A percentile compares a stretch with the other conserved stretches of the same genome.
phyloP scores from a whole-genome alignment of 2,888 invertebrate species.

The Caenorhabditis angaria region DNA sequence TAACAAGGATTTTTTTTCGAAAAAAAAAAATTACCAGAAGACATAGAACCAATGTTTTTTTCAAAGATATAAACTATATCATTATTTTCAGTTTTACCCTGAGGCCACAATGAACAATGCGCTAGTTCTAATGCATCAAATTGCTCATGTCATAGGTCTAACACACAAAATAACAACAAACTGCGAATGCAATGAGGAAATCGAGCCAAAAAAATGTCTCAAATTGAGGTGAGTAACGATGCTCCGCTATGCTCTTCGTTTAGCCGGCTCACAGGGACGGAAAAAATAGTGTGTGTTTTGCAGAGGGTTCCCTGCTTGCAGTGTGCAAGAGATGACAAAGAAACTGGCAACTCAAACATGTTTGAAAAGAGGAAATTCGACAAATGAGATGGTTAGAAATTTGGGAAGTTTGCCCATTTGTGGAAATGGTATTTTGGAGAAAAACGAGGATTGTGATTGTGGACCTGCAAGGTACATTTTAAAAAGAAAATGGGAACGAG shows the following conservation, averaged over 20 bases:
- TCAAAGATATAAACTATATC: too few species aligned
- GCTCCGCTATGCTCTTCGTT: neutral
- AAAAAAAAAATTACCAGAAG: too few species aligned
- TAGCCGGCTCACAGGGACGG: neutral
- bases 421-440: conserved; percentile 55
- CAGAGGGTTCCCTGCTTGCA: conserved; percentile 57
- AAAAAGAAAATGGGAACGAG: neutral
- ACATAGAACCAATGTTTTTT: too few species aligned
- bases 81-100: conserved; percentile 39
- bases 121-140: conserved; percentile 55
- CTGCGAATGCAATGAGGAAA: conserved; percentile 39
- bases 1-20: too few species aligned
- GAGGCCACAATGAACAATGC: conserved; percentile 50
- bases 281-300: conserved; percentile 14
- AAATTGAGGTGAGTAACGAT: conserved; percentile 44
- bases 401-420: conserved; percentile 40
- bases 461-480: conserved; percentile 43
- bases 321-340: conserved; percentile 52
- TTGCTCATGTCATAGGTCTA: conserved; percentile 54
- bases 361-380: conserved; percentile 22
- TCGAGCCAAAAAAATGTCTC: conserved; percentile 46
- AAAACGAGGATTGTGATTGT: conserved; percentile 57
- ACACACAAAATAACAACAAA: conserved; percentile 46
- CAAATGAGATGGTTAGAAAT: conserved; percentile 16
- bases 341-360: conserved; percentile 45